Evolutionary conservation across 1,140 invertebrate genomes (phyloP), one percentile per base, ranked within the genome.

Genomic region (Berghia stephanieae): DNA sequence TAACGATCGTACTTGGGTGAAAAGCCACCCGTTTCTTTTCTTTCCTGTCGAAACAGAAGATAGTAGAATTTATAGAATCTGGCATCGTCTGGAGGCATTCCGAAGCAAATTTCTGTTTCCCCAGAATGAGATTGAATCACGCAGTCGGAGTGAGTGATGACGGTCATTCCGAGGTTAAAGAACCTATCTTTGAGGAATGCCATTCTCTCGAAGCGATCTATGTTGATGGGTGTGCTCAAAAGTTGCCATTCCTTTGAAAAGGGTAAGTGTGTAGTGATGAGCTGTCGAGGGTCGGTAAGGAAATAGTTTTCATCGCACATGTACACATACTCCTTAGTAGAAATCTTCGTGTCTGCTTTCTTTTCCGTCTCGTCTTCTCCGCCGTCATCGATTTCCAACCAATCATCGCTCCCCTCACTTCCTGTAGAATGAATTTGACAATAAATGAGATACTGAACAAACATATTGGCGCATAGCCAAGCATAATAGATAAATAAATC

Each of bases 191-290:
- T 86, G n/a, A 85, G 77, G 75, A 83, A 85, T 27, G 82, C 82
- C 74, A 83, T 83, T 73, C 82, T 63, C 70, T 84, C 78, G 76
- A 86, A 86, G 68, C 82, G 71, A 13, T 83, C 77, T 34, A 80
- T 55, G 5, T 77, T 79, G 16, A 84, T 43, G 3, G 82, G 81
- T 24, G 75, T 60, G 31, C 69, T 69, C 55, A 80, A 75, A 16
- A 86, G 75, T 69, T 86, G 86, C 86, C 86, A 86, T 36, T 77
- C 77, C 21, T 78, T 60, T 68, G 87, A 80, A 70, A 87, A 87
- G 1, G 91, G 91, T 77, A 89, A 90, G 83, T 92, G 91, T 0
- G 91, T 90, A 81, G 87, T 90, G 46, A 91, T 90, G 76, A 91
- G 80, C 36, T 90, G 86, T 24, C 91, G 87, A 0, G 91, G 91